Percentiles rank a stretch among this genome's conserved stretches.
These are phyloP conservation scores for Cotesia chilonis DNA, from an alignment of 1,140 invertebrate genomes.

Conservation along the genomic window DNA sequence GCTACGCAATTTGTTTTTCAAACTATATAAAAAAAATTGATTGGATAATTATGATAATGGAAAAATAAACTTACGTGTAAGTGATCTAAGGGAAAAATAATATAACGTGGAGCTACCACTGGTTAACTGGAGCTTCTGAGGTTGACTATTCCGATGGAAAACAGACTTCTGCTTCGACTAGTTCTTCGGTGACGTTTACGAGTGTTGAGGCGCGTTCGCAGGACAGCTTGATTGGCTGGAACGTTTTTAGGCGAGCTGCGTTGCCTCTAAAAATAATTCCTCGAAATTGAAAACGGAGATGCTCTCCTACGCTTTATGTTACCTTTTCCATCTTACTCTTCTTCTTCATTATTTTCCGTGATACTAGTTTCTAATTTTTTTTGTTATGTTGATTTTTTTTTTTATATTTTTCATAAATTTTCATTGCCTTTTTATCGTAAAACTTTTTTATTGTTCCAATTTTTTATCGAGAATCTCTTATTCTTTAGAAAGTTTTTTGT, in stretches of 20 bases:
- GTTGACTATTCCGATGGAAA: slow-evolving; percentile 40
- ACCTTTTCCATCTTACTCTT: neutral
- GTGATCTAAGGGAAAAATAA: slow-evolving; percentile 29
- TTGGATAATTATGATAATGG: neutral
- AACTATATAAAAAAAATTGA: slow-evolving; percentile 7
- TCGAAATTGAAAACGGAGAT: slow-evolving; percentile 41
- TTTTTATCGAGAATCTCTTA: too few relatives aligned
- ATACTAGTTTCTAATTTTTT: too few relatives aligned
- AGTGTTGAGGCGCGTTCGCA: slow-evolving; percentile 28
- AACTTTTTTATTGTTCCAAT: too few relatives aligned
- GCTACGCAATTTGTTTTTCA: too few relatives aligned
- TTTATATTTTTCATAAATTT: too few relatives aligned
- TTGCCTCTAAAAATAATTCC: slow-evolving; percentile 41
- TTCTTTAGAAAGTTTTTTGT: too few relatives aligned
- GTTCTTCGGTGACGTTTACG: slow-evolving; percentile 29
- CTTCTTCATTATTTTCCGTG: slow-evolving; percentile 7
- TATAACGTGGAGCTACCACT: slow-evolving; percentile 34
- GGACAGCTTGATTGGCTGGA: slow-evolving; percentile 44
- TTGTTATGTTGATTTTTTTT: too few relatives aligned
- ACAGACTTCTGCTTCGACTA: slow-evolving; percentile 29
- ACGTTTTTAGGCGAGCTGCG: slow-evolving; percentile 41
- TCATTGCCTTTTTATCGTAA: too few relatives aligned
- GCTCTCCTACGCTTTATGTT: slow-evolving; percentile 16
- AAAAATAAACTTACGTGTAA: slow-evolving; percentile 34
- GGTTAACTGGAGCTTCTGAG: slow-evolving; percentile 38